phyloP scores from a whole-genome alignment of 2,888 invertebrate genomes.

The Agriopis marginaria region DNA sequence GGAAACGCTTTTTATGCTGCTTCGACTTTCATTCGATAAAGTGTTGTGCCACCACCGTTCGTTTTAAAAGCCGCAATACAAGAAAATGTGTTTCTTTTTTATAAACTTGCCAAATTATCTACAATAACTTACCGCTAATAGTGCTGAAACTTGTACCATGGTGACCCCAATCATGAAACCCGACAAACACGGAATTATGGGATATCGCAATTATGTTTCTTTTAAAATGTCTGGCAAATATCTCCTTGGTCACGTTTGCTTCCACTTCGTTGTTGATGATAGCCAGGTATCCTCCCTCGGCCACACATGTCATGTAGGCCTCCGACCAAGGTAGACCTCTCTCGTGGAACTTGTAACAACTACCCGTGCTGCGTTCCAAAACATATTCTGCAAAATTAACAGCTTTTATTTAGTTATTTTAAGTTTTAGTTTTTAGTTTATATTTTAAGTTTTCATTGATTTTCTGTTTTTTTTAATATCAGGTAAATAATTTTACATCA shows the following conservation, averaged over 20 bases:
- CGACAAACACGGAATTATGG: background rate
- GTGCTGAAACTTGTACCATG: slow-evolving; percentile 7
- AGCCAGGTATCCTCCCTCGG: slow-evolving; percentile 63
- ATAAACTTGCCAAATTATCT: background rate
- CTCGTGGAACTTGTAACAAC: slow-evolving; percentile 67
- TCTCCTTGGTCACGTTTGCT: slow-evolving; percentile 46
- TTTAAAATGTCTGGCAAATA: slow-evolving; percentile 43
- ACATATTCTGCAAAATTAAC: background rate
- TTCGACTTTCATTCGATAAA: too few species aligned
- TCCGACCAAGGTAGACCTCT: slow-evolving; percentile 45
- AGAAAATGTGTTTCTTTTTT: background rate
- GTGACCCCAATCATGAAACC: slow-evolving; percentile 13
- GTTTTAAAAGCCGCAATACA: too few species aligned
- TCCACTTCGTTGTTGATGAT: slow-evolving; percentile 61
- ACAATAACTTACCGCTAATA: slow-evolving; percentile 12
- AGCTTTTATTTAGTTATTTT: too few species aligned
- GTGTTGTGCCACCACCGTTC: too few species aligned
- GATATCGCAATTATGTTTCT: background rate
- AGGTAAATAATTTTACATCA: background rate
- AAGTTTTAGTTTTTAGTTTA: too few species aligned
- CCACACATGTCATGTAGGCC: slow-evolving; percentile 60
- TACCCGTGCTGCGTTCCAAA: slow-evolving; percentile 53
- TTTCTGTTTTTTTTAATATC: background rate
- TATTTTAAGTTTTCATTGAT: background rate
- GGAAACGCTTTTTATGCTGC: too few species aligned